Conservation (phyloP, 2,888 invertebrate genomes). For the Drosophila villosipedis region DNA sequence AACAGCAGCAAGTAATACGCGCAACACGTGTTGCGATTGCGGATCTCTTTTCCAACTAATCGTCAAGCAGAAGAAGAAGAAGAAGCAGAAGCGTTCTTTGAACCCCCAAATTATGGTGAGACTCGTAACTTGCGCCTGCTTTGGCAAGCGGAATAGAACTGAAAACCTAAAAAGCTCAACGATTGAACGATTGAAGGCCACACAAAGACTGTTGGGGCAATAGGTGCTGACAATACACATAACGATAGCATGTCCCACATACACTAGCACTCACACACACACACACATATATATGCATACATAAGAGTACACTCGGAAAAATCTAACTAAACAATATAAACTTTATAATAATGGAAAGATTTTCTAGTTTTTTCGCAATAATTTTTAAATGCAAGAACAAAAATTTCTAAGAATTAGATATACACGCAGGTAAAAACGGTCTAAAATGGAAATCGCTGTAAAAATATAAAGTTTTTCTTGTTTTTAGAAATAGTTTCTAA, state of each 20-base stretch:
- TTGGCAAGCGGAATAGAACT: slow-evolving; percentile 22
- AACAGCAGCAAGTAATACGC: not conserved
- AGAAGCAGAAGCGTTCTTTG: not conserved
- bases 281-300: not conserved
- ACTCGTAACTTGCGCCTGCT: slow-evolving; percentile 16
- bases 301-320: not conserved
- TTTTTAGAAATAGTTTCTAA: not conserved
- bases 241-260: slow-evolving; percentile 26
- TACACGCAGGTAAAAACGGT: not conserved
- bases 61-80: not conserved
- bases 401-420: not conserved
- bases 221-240: slow-evolving; percentile 27
- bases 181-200: slow-evolving; percentile 51
- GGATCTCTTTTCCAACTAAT: slow-evolving; percentile 10
- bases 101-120: not conserved
- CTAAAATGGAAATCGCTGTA: not conserved
- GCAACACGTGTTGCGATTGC: slow-evolving; percentile 49
- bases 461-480: not conserved
- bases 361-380: not conserved
- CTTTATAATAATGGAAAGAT: too few species aligned
- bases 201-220: slow-evolving; percentile 29
- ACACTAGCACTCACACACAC: not conserved
- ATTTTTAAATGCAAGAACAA: not conserved
- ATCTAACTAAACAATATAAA: too few species aligned
- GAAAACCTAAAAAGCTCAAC: slow-evolving; percentile 28